phyloP scores from a whole-genome alignment of 1,140 invertebrate species.

The Drosophila ficusphila region DNA sequence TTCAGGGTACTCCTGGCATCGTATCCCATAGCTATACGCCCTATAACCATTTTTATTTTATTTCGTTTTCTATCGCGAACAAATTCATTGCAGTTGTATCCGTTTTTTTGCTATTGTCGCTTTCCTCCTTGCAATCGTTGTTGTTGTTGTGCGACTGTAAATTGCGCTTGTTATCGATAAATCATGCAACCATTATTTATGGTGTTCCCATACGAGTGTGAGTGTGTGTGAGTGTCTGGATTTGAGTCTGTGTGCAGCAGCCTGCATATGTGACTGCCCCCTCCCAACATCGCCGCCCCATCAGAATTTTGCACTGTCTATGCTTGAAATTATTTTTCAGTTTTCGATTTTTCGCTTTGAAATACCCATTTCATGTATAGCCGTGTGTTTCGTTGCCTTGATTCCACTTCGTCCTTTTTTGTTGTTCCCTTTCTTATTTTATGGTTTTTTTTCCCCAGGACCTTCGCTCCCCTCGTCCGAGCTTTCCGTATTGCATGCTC shows the following conservation, averaged over 20 bases:
- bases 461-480: slow-evolving; percentile 45
- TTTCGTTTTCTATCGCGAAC: slow-evolving; percentile 70
- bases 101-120: slow-evolving; percentile 61
- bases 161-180: slow-evolving; percentile 84
- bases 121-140: slow-evolving; percentile 42
- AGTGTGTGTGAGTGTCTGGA: slow-evolving; percentile 38
- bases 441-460: slow-evolving; percentile 29
- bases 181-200: slow-evolving; percentile 84
- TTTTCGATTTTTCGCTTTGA: slow-evolving; percentile 83
- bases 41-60: slow-evolving; percentile 55
- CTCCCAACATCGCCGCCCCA: neutral
- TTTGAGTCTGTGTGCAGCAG: slow-evolving; percentile 68
- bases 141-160: slow-evolving; percentile 75
- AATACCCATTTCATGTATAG: slow-evolving; percentile 76
- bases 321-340: slow-evolving; percentile 80
- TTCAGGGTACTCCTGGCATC: slow-evolving; percentile 7
- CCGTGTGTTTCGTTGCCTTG: slow-evolving; percentile 54
- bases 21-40: neutral
- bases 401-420: slow-evolving; percentile 31
- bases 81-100: slow-evolving; percentile 81
- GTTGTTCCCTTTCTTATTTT: slow-evolving; percentile 47
- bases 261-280: slow-evolving; percentile 70
- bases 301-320: slow-evolving; percentile 24
- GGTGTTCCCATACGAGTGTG: slow-evolving; percentile 65
- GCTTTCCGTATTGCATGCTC: slow-evolving; percentile 78